Conservation (phyloP, 2,113 vertebrate genomes). For the Passer montanus region DNA sequence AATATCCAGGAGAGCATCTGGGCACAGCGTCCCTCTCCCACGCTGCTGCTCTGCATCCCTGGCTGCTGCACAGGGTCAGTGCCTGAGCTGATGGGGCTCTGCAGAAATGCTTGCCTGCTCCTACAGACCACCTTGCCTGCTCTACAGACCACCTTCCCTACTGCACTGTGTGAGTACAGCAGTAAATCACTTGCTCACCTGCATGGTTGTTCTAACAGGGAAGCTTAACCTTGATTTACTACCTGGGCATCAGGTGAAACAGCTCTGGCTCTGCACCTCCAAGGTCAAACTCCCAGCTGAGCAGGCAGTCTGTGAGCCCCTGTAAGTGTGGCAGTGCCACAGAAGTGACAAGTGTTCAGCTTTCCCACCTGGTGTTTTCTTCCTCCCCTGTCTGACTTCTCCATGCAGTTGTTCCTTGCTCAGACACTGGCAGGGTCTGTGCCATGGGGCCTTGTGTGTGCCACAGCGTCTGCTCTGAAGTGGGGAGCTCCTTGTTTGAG, state of each 20-base stretch:
- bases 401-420: not conserved
- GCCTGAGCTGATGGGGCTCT: not conserved
- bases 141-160: not conserved
- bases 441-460: rapidly evolving
- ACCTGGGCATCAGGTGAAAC: not conserved
- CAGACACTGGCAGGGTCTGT: rapidly evolving
- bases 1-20: not conserved
- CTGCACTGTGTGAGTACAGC: rapidly evolving
- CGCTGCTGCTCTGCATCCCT: rapidly evolving
- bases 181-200: not conserved
- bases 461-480: rapidly evolving
- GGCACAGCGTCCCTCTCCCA: not conserved
- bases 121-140: not conserved
- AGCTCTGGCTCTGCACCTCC: not conserved
- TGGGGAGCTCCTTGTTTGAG: not conserved
- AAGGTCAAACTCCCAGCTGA: not conserved
- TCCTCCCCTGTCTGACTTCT: not conserved
- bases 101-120: not conserved
- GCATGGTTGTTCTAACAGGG: rapidly evolving
- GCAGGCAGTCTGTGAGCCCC: not conserved
- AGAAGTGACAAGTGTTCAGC: not conserved
- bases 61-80: not conserved
- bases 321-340: not conserved
- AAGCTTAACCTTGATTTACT: not conserved
- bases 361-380: not conserved